Percentiles rank a stretch among this genome's conserved stretches.
Evolutionary conservation across 2,888 invertebrate species (phyloP).

Genomic region (Branchellion lobata): DNA sequence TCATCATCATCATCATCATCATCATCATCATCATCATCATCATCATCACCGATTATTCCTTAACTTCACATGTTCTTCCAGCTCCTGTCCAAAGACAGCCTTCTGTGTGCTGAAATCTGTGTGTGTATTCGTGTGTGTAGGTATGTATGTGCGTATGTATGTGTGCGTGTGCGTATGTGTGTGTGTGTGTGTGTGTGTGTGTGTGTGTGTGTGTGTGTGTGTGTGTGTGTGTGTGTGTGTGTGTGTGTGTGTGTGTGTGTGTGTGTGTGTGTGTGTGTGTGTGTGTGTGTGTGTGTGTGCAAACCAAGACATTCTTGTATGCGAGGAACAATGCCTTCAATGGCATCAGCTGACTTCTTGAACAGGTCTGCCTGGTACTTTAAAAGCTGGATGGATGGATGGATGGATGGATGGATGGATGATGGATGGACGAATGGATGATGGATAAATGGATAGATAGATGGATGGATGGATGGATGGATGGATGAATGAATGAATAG

Average conservation of each 20-base stretch:
- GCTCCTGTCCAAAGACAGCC: slow-evolving; percentile 43
- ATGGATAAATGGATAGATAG: slow-evolving; percentile 1
- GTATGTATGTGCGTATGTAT: background rate
- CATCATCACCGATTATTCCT: background rate
- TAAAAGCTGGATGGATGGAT: background rate
- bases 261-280: too few relatives aligned
- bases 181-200: too few relatives aligned
- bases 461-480: background rate
- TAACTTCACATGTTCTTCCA: slow-evolving; percentile 43
- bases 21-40: slow-evolving; percentile 16
- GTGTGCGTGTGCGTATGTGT: too few relatives aligned
- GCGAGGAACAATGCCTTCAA: background rate
- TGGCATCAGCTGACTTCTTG: background rate
- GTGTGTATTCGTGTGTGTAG: background rate
- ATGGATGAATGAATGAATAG: slow-evolving; percentile 2
- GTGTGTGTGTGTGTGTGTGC: background rate
- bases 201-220: slow-evolving; percentile 17
- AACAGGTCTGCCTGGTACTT: background rate
- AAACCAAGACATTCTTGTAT: background rate
- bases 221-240: background rate
- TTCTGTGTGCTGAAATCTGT: slow-evolving; percentile 37
- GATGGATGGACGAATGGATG: too few relatives aligned
- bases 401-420: background rate
- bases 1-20: slow-evolving; percentile 37
- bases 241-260: too few relatives aligned